Evolutionary conservation across 2,888 invertebrate genomes (phyloP).

Genomic region (Dascillus cervinus): DNA sequence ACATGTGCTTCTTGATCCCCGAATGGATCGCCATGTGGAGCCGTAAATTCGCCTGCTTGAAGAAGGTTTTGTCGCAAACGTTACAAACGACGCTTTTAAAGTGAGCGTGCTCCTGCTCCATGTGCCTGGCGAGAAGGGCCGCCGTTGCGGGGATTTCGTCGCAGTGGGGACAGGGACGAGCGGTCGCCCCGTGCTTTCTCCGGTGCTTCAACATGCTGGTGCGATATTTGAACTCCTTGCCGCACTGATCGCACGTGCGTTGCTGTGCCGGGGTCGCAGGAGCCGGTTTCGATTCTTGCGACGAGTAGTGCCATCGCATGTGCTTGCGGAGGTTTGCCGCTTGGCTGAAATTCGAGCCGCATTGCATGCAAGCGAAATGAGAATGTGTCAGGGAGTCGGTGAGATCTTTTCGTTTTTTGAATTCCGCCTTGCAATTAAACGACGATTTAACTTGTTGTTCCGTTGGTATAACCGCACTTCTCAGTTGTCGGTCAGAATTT

Average conservation of each 20-base stretch:
- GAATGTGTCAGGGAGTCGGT: slow-evolving; percentile 3
- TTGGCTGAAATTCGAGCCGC: slow-evolving; percentile 7
- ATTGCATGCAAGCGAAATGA: slow-evolving; percentile 8
- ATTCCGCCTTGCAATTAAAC: slow-evolving; percentile 1
- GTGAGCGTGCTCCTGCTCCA: slow-evolving; percentile 22
- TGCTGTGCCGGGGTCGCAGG: slow-evolving; percentile 5
- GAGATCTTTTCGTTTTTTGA: slow-evolving; percentile 1
- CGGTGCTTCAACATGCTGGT: slow-evolving; percentile 21
- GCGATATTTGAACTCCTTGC: slow-evolving; percentile 21
- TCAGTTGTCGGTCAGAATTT: slow-evolving; percentile 14
- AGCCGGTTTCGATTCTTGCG: slow-evolving; percentile 3
- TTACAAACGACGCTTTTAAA: slow-evolving; percentile 20
- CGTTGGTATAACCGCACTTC: too few species aligned
- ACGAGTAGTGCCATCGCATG: slow-evolving; percentile 6
- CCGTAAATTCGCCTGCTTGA: slow-evolving; percentile 19
- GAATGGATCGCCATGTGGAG: slow-evolving; percentile 22
- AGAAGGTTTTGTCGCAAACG: slow-evolving; percentile 23
- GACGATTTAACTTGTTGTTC: slow-evolving; percentile 1
- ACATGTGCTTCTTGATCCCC: slow-evolving; percentile 22
- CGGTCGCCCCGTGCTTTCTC: slow-evolving; percentile 13
- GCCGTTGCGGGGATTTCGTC: slow-evolving; percentile 13
- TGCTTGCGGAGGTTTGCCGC: slow-evolving; percentile 11
- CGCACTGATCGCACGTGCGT: slow-evolving; percentile 19
- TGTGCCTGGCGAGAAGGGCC: slow-evolving; percentile 18
- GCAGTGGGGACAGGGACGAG: slow-evolving; percentile 17